These are phyloP conservation scores for Luscinia megarhynchos DNA, from an alignment of 2,797 vertebrate species.

Conservation along the genomic window DNA sequence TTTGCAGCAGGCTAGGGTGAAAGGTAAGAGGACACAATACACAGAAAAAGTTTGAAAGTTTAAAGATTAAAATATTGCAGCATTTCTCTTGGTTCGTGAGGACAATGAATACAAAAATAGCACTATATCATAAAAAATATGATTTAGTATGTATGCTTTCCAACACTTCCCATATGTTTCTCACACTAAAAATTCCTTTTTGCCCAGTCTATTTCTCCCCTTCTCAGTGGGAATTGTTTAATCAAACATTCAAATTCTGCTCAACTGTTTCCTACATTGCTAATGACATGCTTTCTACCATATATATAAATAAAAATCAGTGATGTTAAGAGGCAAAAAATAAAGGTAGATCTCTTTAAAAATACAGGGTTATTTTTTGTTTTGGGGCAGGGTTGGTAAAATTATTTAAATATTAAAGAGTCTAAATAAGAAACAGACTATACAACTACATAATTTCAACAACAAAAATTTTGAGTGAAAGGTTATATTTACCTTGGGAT, in stretches of 20 bases:
- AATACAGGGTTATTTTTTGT: not conserved
- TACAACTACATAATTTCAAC: not conserved
- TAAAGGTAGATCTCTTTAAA: not conserved
- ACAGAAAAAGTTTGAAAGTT: not conserved
- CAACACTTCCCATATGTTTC: not conserved
- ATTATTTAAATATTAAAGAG: not conserved
- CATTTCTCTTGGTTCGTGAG: not conserved
- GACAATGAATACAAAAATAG: not conserved
- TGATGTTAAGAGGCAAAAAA: not conserved
- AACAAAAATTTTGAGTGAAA: constrained; percentile 19
- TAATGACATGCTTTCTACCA: not conserved
- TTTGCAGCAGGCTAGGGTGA: not conserved
- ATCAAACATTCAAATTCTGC: not conserved
- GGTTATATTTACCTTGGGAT: not conserved
- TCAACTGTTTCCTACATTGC: not conserved
- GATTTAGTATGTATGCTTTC: not conserved
- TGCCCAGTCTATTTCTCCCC: not conserved
- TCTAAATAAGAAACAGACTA: not conserved
- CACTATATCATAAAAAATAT: not conserved
- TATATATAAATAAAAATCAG: not conserved
- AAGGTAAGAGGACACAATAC: not conserved
- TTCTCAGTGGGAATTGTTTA: not conserved
- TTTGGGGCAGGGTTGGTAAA: not conserved
- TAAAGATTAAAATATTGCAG: not conserved
- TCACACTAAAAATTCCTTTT: not conserved